Conservation (phyloP, 2,797 vertebrate species). For the Linurgus olivaceus region DNA sequence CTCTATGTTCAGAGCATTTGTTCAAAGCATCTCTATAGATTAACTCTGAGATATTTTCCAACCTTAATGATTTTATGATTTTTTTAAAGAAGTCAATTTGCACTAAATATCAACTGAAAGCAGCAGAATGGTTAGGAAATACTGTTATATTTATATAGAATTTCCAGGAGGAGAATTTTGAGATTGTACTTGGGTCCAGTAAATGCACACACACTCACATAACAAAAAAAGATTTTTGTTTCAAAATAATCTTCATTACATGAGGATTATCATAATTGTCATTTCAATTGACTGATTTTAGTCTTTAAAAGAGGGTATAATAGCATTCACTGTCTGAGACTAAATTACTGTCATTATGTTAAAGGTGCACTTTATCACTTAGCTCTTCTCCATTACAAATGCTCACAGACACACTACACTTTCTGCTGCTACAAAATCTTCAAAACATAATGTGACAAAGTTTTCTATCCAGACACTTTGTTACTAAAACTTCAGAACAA, state of each 20-base stretch:
- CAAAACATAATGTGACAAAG: neutral
- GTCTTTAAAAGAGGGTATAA: constrained; percentile 59
- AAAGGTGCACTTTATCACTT: constrained; percentile 61
- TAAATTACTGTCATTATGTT: constrained; percentile 58
- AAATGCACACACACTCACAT: constrained; percentile 2
- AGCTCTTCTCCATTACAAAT: constrained; percentile 43
- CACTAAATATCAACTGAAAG: neutral
- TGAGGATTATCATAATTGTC: constrained; percentile 59
- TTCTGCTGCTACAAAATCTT: constrained; percentile 23
- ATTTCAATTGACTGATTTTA: constrained; percentile 68
- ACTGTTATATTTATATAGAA: neutral
- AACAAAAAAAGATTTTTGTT: constrained; percentile 46
- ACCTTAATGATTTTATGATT: neutral
- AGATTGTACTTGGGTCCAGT: neutral
- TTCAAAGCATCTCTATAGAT: neutral
- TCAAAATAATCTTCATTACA: constrained; percentile 66
- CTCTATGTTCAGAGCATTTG: neutral
- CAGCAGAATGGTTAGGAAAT: neutral
- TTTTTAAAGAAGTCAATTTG: neutral
- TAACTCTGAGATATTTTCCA: neutral
- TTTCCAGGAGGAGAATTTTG: neutral
- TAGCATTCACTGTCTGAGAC: constrained; percentile 57
- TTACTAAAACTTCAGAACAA: constrained; percentile 38
- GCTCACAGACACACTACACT: neutral
- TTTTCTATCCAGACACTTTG: neutral